phyloP scores from a whole-genome alignment of 2,113 vertebrate genomes.

The Etheostoma cragini region DNA sequence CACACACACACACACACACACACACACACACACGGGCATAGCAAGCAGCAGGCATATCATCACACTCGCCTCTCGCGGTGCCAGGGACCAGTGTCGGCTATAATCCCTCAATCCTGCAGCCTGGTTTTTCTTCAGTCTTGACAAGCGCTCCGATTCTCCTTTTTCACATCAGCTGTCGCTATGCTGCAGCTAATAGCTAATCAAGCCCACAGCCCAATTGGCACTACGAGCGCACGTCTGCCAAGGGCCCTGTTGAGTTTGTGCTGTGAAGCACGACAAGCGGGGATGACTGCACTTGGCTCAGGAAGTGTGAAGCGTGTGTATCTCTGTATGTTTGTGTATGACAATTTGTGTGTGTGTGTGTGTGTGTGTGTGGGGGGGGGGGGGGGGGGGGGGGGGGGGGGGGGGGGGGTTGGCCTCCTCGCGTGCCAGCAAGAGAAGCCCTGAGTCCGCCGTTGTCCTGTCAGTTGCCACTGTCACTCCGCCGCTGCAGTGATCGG shows the following conservation, averaged over 20 bases:
- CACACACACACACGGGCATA: not conserved
- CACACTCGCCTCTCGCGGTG: conserved; percentile 31
- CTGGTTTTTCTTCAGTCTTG: conserved; percentile 26
- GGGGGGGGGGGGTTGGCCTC: conserved; percentile 43
- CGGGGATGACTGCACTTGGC: conserved; percentile 73
- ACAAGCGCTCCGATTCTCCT: conserved; percentile 37
- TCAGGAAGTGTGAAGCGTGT: conserved; percentile 45
- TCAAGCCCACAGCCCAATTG: conserved; percentile 78
- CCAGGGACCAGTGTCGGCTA: conserved; percentile 59
- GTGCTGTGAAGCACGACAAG: conserved; percentile 62
- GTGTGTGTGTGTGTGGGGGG: conserved; percentile 20
- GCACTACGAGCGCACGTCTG: conserved; percentile 56
- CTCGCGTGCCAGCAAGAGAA: conserved; percentile 60
- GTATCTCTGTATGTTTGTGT: conserved; percentile 39
- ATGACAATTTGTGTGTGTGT: conserved; percentile 49
- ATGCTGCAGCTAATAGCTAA: conserved; percentile 79
- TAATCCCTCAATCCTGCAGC: conserved; percentile 70
- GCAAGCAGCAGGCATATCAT: conserved; percentile 62
- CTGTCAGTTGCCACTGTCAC: conserved; percentile 63
- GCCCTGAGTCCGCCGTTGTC: conserved; percentile 63
- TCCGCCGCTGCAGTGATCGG: conserved; percentile 42
- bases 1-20: conserved; percentile 32
- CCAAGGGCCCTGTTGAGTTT: conserved; percentile 67
- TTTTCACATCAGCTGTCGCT: conserved; percentile 75
- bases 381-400: too few relatives aligned